Percentiles rank a stretch among this genome's conserved stretches.
Conservation (phyloP, 2,888 invertebrate genomes). For the Monochamus alternatus region DNA sequence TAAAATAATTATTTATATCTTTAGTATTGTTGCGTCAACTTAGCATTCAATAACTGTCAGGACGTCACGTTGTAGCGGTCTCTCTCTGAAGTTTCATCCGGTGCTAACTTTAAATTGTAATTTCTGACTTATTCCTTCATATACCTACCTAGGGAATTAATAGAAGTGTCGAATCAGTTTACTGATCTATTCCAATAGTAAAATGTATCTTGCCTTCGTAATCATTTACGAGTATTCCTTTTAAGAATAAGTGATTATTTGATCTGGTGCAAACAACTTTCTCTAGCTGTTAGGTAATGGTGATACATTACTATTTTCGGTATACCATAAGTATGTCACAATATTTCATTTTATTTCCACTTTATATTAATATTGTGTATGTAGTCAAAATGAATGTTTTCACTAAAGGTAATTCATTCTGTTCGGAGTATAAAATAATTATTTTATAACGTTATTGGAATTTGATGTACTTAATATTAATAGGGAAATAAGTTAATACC, state of each 20-base stretch:
- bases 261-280: slow-evolving; percentile 24
- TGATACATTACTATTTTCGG: slow-evolving; percentile 11
- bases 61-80: slow-evolving; percentile 1
- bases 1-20: neutral
- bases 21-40: neutral
- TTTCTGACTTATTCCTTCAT: too few relatives aligned
- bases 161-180: too few relatives aligned
- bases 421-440: too few relatives aligned
- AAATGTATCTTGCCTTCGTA: too few relatives aligned
- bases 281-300: slow-evolving; percentile 31
- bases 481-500: too few relatives aligned
- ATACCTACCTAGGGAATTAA: too few relatives aligned
- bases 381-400: neutral
- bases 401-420: neutral
- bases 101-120: neutral
- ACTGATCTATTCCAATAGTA: too few relatives aligned
- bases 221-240: neutral
- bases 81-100: slow-evolving; percentile 10
- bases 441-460: too few relatives aligned
- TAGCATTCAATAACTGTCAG: neutral
- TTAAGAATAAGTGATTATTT: neutral
- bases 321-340: slow-evolving; percentile 19
- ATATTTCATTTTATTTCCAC: neutral
- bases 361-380: neutral
- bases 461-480: too few relatives aligned